Conservation (phyloP, 2,113 vertebrate species). For the Bufo gargarizans region DNA sequence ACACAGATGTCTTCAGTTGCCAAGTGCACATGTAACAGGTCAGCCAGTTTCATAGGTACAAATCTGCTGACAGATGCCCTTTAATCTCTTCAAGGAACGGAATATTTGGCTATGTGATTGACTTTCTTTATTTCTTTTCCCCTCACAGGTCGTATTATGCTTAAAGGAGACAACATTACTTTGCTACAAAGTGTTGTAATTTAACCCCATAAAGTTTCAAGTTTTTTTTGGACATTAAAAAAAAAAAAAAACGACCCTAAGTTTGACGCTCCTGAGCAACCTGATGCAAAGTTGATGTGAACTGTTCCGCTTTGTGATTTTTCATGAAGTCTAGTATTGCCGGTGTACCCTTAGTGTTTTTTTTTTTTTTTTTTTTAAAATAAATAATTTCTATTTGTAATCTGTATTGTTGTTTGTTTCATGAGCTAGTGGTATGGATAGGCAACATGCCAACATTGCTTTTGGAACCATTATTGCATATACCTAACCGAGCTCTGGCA, state of each 20-base stretch:
- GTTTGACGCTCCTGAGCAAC: not conserved
- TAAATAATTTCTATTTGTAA: not conserved
- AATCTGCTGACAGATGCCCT: too few relatives aligned
- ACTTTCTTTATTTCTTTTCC: slow-evolving; percentile 54
- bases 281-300: not conserved
- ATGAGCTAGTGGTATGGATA: not conserved
- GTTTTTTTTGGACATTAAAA: not conserved
- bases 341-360: not conserved
- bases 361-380: not conserved
- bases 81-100: too few relatives aligned
- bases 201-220: slow-evolving; percentile 66
- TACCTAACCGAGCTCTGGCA: too few relatives aligned
- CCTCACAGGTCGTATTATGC: slow-evolving; percentile 91
- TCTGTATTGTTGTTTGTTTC: not conserved
- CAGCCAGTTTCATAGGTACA: too few relatives aligned
- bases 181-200: slow-evolving; percentile 92
- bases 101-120: not conserved
- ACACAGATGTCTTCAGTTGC: too few relatives aligned
- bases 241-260: too few relatives aligned
- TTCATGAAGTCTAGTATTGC: not conserved
- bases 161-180: slow-evolving; percentile 98
- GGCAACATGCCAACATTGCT: not conserved
- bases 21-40: too few relatives aligned
- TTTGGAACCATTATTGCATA: not conserved
- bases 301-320: not conserved